These are phyloP conservation scores for Myoxocephalus aenaeus DNA, from an alignment of 2,797 vertebrate species.

Conservation along the genomic window DNA sequence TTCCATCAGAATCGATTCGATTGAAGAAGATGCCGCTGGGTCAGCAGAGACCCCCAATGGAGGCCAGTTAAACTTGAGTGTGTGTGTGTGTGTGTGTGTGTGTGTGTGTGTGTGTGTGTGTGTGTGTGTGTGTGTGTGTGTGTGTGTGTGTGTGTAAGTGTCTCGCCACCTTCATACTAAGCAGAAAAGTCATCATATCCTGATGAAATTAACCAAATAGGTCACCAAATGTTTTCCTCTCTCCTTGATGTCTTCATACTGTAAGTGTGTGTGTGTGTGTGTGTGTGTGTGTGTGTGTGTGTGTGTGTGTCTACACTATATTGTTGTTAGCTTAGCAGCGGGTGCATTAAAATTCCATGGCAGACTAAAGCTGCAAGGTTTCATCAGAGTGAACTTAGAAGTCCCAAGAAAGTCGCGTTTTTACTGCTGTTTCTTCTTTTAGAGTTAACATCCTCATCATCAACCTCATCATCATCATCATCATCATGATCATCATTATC, in stretches of 20 bases:
- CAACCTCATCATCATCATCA: background rate
- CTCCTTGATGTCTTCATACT: no score
- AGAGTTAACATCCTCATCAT: background rate
- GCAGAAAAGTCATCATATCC: conserved; percentile 39
- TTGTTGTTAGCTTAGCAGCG: conserved; percentile 20
- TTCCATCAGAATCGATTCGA: background rate
- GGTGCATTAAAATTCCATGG: conserved; percentile 1
- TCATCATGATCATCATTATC: background rate
- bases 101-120: conserved; percentile 6
- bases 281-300: background rate
- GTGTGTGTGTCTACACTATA: background rate
- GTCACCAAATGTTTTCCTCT: conserved; percentile 12
- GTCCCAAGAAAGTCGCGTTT: conserved; percentile 3
- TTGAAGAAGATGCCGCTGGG: background rate
- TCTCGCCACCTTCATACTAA: conserved; percentile 26
- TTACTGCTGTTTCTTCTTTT: conserved; percentile 8
- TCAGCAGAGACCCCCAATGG: conserved; percentile 41
- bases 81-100: background rate
- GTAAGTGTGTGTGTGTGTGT: background rate
- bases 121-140: conserved; percentile 1
- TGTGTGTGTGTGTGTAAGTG: conserved; percentile 13
- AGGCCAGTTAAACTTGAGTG: conserved; percentile 37
- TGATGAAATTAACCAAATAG: conserved; percentile 43
- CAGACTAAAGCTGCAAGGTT: conserved; percentile 15
- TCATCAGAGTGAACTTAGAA: conserved; percentile 40